These are phyloP conservation scores for Balaeniceps rex DNA, from an alignment of 2,113 vertebrate genomes.

Conservation along the genomic window DNA sequence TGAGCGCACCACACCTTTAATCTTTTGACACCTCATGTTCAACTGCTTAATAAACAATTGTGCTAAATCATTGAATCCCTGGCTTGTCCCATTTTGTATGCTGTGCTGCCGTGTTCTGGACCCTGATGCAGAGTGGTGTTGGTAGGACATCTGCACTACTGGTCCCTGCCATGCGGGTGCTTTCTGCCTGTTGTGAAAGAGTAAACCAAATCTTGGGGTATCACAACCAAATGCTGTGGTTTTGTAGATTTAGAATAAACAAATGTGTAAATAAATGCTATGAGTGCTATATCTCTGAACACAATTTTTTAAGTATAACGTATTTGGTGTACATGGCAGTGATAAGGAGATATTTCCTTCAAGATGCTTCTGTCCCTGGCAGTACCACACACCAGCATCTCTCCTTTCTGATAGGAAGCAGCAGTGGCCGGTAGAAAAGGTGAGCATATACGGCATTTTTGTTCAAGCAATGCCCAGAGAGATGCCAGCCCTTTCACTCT, in stretches of 20 bases:
- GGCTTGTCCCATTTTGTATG: background rate
- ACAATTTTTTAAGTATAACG: background rate
- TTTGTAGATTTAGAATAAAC: background rate
- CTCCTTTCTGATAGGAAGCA: background rate
- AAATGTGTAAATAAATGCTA: background rate
- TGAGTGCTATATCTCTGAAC: background rate
- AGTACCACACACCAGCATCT: background rate
- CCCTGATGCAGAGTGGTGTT: accelerated
- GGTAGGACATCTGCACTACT: background rate
- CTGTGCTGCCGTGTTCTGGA: background rate
- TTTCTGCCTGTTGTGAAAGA: background rate
- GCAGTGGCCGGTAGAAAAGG: background rate
- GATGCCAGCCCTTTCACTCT: background rate
- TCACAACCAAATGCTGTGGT: background rate
- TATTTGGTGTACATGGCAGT: background rate
- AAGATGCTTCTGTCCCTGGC: background rate
- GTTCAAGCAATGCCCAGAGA: background rate
- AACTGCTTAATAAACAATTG: background rate
- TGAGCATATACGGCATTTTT: background rate
- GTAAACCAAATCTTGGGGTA: background rate
- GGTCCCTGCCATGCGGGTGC: background rate
- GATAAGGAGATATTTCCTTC: background rate
- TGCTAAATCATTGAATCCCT: background rate
- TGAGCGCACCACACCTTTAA: background rate
- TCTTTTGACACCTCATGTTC: background rate